Evolutionary conservation across 2,888 invertebrate species (phyloP), one percentile per base, ranked within the genome.

Genomic region (Deilephila elpenor): DNA sequence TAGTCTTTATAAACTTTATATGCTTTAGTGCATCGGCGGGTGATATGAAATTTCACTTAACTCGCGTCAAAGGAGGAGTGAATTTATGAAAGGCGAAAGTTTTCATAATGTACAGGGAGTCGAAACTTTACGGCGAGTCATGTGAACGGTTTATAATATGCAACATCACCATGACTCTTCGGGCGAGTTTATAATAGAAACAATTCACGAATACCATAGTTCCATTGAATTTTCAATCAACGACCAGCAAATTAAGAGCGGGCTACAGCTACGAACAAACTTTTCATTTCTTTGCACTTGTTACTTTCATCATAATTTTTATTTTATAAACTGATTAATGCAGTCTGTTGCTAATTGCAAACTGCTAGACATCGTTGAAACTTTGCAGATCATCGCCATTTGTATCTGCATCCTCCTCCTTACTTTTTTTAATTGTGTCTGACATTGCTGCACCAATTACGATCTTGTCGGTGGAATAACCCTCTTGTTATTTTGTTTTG

Each of bases 21-120:
- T 78, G 77, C 77, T 80, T 81, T 78, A 78, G 79, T 82, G 82
- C 84, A 83, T 78, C 82, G 80, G 76, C 72, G 75, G 78, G 75
- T 83, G 81, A 81, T 82, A 79, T 79, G 67, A 82, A 84, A 84
- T 84, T 85, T 84, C 80, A 85, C 84, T 84, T 82, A 81, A 80
- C 77, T 81, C 76, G 75, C 75, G 75, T 76, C 77, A 77, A 77
- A 78, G 77, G 74, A 78, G 73, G 73, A 78, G 76, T 76, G 78
- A 84, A 84, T 84, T 82, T 82, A 83, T 83, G 80, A 82, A 79
- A 78, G 76, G 79, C 74, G 74, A 67, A 79, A 84, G 80, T 75
- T 84, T 84, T 77, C 70, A 74, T 84, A 77, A 80, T 77, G 78
- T 80, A 75, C 44, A 74, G 75, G 76, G 80, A 78, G 75, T 81